phyloP scores from a whole-genome alignment of 2,888 invertebrate species.

The Druceiella hillmani region DNA sequence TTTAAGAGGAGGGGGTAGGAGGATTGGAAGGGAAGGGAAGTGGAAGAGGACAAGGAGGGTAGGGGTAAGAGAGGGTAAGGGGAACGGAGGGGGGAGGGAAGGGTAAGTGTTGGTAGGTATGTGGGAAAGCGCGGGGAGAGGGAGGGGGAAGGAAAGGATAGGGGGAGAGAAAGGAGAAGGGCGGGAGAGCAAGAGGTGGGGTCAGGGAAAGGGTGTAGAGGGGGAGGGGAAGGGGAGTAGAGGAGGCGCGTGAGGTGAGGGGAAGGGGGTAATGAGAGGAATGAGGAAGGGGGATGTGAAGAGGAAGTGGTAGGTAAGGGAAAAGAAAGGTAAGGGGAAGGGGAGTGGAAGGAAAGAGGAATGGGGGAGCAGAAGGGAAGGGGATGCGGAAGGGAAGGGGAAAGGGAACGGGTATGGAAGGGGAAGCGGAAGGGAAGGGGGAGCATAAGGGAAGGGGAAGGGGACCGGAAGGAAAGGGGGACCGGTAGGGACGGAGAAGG shows the following conservation, averaged over 20 bases:
- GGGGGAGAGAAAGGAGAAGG: too few species aligned
- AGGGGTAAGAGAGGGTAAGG: too few species aligned
- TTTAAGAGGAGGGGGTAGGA: too few species aligned
- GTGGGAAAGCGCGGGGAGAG: too few species aligned
- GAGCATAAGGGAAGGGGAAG: not conserved
- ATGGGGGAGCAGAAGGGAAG: not conserved
- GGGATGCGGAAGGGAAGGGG: not conserved
- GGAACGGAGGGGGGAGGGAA: too few species aligned
- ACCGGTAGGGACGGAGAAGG: not conserved
- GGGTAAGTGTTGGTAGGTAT: too few species aligned
- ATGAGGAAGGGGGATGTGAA: not conserved
- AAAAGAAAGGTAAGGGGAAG: not conserved
- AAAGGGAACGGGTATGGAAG: not conserved
- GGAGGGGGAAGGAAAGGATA: too few species aligned
- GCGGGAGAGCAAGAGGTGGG: too few species aligned
- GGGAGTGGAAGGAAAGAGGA: not conserved
- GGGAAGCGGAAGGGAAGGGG: not conserved
- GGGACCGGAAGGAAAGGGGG: not conserved
- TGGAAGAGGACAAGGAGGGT: too few species aligned
- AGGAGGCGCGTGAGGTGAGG: not conserved
- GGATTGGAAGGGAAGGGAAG: too few species aligned
- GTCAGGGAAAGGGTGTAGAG: too few species aligned
- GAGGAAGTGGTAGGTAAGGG: not conserved
- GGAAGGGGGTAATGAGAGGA: not conserved
- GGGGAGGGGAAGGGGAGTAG: slow-evolving; percentile 1